Evolutionary conservation across 2,113 vertebrate species (phyloP), one percentile per base, ranked within the genome.

Genomic region (Pterocles gutturalis): DNA sequence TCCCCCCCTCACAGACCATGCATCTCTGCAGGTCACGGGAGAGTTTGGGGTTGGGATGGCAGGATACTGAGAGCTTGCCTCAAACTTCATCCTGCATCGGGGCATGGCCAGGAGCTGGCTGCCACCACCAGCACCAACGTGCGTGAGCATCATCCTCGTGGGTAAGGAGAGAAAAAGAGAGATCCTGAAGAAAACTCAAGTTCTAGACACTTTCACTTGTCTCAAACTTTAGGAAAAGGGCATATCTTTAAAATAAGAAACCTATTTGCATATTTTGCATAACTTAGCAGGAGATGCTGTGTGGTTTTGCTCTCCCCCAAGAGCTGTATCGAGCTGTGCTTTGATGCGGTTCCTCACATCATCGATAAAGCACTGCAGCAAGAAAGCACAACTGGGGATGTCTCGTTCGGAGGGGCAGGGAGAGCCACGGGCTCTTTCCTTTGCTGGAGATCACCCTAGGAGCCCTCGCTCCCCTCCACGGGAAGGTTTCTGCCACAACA

Each of bases 1-100:
- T 8, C 17, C 17, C 19, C 19, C 8, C 9, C 10, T 2, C 1
- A 16, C 4, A 18, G 34, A 2, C 34, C 3, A 1, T 0, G 6
- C 19, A 3, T 29, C 46, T 22, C 88, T 26, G 48, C 9, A 15
- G 36, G 51, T 17, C 43, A 11, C 0, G 1, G 43, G n/a, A 46
- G 11, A 41, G 61, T 3, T 70, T 45, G 25, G 55, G 34, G 9
- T 9, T 22, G 34, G 5, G 13, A 8, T 13, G 29, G 15, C 17
- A 19, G 29, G 80, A 38, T 26, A 6, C 8, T 20, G 49, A n/a
- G 15, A 26, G 17, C 60, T 1, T 2, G 25, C 26, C 15, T 17
- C 18, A 36, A n/a, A 61, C 9, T 31, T 55, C 45, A 15, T 5
- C 38, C 43, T 22, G 38, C n/a, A 4, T 0, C 1, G 0, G 33